Percentiles rank a stretch among this genome's conserved stretches.
Evolutionary conservation across 2,113 vertebrate species (phyloP).

Genomic region (Paradisaea rubra): DNA sequence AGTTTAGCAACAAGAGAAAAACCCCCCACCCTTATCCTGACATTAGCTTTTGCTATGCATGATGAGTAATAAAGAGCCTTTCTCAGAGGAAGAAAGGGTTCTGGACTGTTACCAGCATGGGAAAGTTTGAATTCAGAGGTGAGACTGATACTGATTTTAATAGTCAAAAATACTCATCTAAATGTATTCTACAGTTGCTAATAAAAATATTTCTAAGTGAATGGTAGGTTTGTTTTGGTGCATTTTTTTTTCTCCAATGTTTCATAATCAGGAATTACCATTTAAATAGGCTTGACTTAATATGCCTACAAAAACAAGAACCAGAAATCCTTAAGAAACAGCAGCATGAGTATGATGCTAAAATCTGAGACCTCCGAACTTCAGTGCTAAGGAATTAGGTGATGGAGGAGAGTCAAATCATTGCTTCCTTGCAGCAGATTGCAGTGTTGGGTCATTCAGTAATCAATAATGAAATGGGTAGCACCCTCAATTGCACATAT

Average conservation of each 20-base stretch:
- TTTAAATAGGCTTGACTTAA: not conserved
- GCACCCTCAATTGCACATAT: constrained; percentile 34
- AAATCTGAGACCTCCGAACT: not conserved
- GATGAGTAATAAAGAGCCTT: not conserved
- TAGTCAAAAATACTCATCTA: not conserved
- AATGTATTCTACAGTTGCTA: not conserved
- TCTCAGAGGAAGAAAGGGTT: not conserved
- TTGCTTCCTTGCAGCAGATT: constrained; percentile 56
- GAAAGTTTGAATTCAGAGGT: not conserved
- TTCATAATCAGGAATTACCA: not conserved
- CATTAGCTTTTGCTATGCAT: not conserved
- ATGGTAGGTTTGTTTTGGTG: not conserved
- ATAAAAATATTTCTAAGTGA: not conserved
- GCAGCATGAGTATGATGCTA: not conserved
- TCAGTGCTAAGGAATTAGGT: not conserved
- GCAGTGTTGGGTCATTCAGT: constrained; percentile 56
- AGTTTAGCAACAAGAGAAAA: not conserved
- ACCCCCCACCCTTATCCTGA: not conserved
- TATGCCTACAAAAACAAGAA: not conserved
- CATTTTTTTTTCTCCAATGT: not conserved
- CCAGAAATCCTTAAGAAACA: not conserved
- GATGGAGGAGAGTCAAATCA: constrained; percentile 36
- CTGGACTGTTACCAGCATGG: not conserved
- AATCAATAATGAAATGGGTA: constrained; percentile 75
- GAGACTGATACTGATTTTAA: not conserved